Conservation (phyloP, 1,140 invertebrate species). For the Hyles euphorbiae region DNA sequence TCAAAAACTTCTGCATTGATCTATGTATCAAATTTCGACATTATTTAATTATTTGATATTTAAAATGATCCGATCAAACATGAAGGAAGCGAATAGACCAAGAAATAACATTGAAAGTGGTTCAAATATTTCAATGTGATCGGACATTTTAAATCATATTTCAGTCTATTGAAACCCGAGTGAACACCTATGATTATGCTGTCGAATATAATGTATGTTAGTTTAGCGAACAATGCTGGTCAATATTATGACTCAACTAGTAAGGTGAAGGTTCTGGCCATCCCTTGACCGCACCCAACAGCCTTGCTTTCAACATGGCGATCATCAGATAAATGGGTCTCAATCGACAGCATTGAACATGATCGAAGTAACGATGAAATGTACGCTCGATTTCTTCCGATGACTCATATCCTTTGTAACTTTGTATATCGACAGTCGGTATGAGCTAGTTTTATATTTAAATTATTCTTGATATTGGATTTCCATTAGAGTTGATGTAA, state of each 20-base stretch:
- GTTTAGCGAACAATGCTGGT: neutral
- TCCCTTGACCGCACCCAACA: slow-evolving; percentile 67
- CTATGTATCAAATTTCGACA: too few species aligned
- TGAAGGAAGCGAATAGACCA: too few species aligned
- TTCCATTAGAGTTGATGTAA: neutral
- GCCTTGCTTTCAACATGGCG: slow-evolving; percentile 64
- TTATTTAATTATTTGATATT: too few species aligned
- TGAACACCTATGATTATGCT: neutral
- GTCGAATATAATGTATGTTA: neutral
- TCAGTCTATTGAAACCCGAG: neutral
- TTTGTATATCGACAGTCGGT: neutral
- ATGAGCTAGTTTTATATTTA: neutral
- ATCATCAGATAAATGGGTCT: slow-evolving; percentile 54
- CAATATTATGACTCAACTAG: too few species aligned
- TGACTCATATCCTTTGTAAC: slow-evolving; percentile 16
- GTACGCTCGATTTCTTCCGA: slow-evolving; percentile 17
- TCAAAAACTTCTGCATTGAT: slow-evolving; percentile 1
- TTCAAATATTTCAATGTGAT: too few species aligned
- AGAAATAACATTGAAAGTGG: too few species aligned
- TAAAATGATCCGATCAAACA: too few species aligned
- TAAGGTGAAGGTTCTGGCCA: slow-evolving; percentile 53
- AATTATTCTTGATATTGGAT: neutral
- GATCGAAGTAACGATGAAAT: slow-evolving; percentile 46
- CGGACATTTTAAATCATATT: too few species aligned
- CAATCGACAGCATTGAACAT: slow-evolving; percentile 46